Evolutionary conservation across 2,113 vertebrate genomes (phyloP).

Genomic region (Leucoraja erinaceus): DNA sequence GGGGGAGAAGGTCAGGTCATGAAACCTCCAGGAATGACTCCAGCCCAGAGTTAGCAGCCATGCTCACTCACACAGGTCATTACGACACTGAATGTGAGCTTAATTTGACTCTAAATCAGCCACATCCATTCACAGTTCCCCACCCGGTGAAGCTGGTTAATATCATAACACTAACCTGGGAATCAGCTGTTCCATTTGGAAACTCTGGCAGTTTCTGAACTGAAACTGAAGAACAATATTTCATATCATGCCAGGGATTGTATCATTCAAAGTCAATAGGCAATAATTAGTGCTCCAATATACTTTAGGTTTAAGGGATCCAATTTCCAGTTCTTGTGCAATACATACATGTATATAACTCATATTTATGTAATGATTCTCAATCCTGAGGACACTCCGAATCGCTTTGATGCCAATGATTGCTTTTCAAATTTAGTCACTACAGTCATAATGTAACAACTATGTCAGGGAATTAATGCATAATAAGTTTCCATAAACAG

Average conservation of each 20-base stretch:
- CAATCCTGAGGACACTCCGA: neutral
- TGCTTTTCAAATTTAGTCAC: neutral
- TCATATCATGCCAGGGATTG: neutral
- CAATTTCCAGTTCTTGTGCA: too few species aligned
- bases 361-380: neutral
- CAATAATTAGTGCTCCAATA: too few species aligned
- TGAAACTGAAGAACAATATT: neutral
- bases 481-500: neutral
- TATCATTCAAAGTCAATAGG: neutral
- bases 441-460: neutral
- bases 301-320: neutral
- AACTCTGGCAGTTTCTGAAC: neutral
- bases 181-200: neutral
- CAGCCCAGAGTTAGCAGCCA: neutral
- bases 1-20: neutral
- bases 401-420: neutral
- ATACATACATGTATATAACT: neutral
- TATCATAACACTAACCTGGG: neutral
- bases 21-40: neutral
- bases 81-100: neutral
- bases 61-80: neutral
- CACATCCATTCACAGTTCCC: neutral
- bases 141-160: neutral
- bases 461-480: neutral
- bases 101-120: too few species aligned